These are phyloP conservation scores for Crocidura indochinensis DNA, from an alignment of 2,797 vertebrate genomes.

Conservation along the genomic window DNA sequence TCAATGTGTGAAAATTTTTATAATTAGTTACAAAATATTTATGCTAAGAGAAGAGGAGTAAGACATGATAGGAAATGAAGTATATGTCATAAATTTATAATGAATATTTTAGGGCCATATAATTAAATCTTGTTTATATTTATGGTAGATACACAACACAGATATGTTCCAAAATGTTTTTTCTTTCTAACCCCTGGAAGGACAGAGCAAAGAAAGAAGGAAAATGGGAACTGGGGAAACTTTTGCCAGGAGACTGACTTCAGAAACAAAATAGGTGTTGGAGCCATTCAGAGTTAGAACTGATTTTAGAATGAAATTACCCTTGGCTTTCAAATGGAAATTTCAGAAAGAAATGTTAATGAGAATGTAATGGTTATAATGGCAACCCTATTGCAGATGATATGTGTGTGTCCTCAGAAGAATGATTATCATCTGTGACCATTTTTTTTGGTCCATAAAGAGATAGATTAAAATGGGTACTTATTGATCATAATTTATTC, in stretches of 20 bases:
- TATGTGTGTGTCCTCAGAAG: slow-evolving; percentile 10
- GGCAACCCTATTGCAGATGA: slow-evolving; percentile 13
- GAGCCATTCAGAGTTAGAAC: slow-evolving; percentile 25
- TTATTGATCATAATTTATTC: slow-evolving; percentile 64
- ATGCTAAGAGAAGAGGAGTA: slow-evolving; percentile 33
- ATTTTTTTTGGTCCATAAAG: slow-evolving; percentile 35
- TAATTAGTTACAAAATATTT: slow-evolving; percentile 80
- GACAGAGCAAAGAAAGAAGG: slow-evolving; percentile 2
- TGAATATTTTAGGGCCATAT: slow-evolving; percentile 66
- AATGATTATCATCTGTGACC: slow-evolving; percentile 25
- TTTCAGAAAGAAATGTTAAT: slow-evolving; percentile 66
- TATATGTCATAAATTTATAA: slow-evolving; percentile 72
- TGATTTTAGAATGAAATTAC: slow-evolving; percentile 74
- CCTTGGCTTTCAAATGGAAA: slow-evolving; percentile 62
- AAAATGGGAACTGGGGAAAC: slow-evolving; percentile 23
- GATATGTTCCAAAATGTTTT: neutral
- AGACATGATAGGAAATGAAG: slow-evolving; percentile 68
- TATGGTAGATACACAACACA: slow-evolving; percentile 28
- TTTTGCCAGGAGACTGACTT: slow-evolving; percentile 62
- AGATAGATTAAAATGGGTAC: slow-evolving; percentile 52
- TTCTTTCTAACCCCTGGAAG: slow-evolving; percentile 15
- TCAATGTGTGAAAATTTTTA: slow-evolving; percentile 62
- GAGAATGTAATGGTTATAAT: slow-evolving; percentile 47
- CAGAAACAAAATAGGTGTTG: slow-evolving; percentile 52
- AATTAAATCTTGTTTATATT: slow-evolving; percentile 70